Percentiles rank a stretch among this genome's conserved stretches.
These are phyloP conservation scores for Penelope pileata DNA, from an alignment of 2,113 vertebrate genomes.

Conservation along the genomic window DNA sequence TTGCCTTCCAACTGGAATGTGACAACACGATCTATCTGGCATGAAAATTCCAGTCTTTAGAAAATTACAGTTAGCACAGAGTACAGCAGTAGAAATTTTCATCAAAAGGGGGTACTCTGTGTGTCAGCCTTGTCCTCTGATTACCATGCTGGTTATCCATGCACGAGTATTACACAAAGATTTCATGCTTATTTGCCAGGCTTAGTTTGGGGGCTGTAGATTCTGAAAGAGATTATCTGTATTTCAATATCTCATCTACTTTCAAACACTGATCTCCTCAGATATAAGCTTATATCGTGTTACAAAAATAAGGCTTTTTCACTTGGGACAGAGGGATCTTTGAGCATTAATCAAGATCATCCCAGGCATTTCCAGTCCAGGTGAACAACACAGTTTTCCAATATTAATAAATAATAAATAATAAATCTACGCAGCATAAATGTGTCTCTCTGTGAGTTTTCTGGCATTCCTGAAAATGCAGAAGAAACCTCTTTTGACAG, in stretches of 20 bases:
- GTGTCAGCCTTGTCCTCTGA: not conserved
- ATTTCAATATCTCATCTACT: not conserved
- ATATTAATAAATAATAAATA: not conserved
- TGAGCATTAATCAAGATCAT: not conserved
- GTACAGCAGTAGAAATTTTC: not conserved
- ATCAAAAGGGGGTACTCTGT: not conserved
- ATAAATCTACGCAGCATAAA: not conserved
- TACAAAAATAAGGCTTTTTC: not conserved
- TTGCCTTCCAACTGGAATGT: conserved; percentile 28
- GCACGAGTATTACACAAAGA: not conserved
- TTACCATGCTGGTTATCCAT: not conserved
- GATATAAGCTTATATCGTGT: too few species aligned
- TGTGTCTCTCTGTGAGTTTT: not conserved
- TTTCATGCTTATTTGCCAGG: not conserved
- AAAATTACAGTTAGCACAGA: conserved; percentile 5
- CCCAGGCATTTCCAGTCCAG: not conserved
- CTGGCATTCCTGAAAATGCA: not conserved
- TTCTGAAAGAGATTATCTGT: not conserved
- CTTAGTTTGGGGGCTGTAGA: not conserved
- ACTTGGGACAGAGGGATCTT: not conserved
- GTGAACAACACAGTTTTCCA: not conserved
- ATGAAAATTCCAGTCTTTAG: conserved; percentile 52
- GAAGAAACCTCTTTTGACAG: conserved; percentile 14
- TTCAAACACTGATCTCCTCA: not conserved
- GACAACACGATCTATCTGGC: conserved; percentile 14